Base-by-base conservation (phyloP, 1,140 invertebrate species). In the Hirudo medicinalis region DNA sequence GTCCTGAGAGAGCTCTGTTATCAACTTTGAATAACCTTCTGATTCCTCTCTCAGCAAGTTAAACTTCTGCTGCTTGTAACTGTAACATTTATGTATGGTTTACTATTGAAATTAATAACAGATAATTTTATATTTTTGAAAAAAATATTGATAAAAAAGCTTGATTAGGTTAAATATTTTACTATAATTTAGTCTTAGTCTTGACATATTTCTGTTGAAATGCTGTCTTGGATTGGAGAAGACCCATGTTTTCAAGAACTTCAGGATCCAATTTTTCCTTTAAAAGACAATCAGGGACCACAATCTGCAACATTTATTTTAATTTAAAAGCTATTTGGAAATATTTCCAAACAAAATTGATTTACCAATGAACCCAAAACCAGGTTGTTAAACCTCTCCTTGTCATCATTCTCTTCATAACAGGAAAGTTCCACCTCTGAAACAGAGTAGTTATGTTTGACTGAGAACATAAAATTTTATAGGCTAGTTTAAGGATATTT, bases 31-130 rank as follows among this genome's bases (percentile, higher is more conserved):
- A 84, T 95, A 99, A 6, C 97, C 97, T 87, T 99, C 97, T 84
- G 90, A 95, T 83, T 99, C 97, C 85, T 99, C 97, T 69, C 95
- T 86, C 78, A 97, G 91, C 72, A 99, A 85, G 85, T 99, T 99
- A 81, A 97, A 99, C 78, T 99, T 98, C 76, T 94, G 88, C 81
- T 99, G 97, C 81, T 99, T 99, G 81, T 98, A 99, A 82, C 94
- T 97, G 82, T n/a, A 25, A 63, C 74, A 88, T 87, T 76, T 71
- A 78, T 79, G 75, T 76, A 73, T 67, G 74, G 69, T 55, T 75
- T 43, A 71, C 57, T 63, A 25, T 74, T 63, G 67, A 25, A 49
- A 22, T n/a, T 66, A 67, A 6, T 22, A 40, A 25, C 40, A 57
- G 9, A 70, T 53, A 36, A 63, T 54, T 63, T 15, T 60, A 0